These are phyloP conservation scores for Platycheirus albimanus DNA, from an alignment of 2,888 invertebrate species.

Conservation along the genomic window DNA sequence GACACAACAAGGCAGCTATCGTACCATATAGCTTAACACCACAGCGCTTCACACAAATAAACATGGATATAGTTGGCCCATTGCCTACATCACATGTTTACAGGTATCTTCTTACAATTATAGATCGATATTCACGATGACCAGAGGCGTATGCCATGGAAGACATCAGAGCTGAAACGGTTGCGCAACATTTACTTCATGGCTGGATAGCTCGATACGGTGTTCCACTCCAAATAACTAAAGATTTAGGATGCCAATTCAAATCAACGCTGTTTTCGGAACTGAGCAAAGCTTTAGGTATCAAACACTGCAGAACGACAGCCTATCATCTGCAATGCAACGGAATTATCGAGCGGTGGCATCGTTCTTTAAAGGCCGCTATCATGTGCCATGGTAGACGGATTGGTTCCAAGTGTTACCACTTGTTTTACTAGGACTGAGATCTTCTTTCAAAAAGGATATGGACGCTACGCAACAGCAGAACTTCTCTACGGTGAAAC, in stretches of 20 bases:
- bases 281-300: constrained; percentile 75
- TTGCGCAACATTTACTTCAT: constrained; percentile 64
- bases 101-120: neutral
- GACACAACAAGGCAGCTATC: constrained; percentile 7
- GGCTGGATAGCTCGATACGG: constrained; percentile 78
- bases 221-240: constrained; percentile 76
- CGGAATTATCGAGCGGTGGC: constrained; percentile 80
- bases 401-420: constrained; percentile 77
- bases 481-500: constrained; percentile 77
- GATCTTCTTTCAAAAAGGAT: constrained; percentile 77
- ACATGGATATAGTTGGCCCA: constrained; percentile 6
- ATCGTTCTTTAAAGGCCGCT: constrained; percentile 79
- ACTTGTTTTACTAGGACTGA: constrained; percentile 78
- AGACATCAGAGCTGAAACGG: constrained; percentile 59
- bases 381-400: constrained; percentile 63
- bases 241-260: constrained; percentile 80
- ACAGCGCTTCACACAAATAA: constrained; percentile 1
- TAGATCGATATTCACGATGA: neutral
- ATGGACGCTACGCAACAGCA: constrained; percentile 75
- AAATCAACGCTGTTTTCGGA: constrained; percentile 77
- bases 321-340: constrained; percentile 80
- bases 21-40: neutral
- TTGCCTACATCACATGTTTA: neutral
- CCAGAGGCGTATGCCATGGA: constrained; percentile 6
- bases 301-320: constrained; percentile 76